phyloP scores from a whole-genome alignment of 2,797 vertebrate species.

The Eospalax fontanierii region DNA sequence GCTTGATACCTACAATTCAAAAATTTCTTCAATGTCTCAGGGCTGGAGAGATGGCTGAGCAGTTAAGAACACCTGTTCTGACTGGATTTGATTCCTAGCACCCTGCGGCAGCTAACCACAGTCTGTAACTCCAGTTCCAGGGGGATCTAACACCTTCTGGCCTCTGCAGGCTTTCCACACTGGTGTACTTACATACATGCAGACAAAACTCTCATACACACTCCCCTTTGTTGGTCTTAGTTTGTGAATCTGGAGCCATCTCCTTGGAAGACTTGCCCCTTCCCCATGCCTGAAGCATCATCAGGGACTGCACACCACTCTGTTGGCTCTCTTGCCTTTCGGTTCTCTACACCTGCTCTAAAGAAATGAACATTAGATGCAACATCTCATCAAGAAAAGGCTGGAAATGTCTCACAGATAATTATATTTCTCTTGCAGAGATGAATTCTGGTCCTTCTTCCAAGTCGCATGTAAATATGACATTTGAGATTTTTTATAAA shows the following conservation, averaged over 20 bases:
- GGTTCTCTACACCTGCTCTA: background rate
- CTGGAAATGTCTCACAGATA: constrained; percentile 43
- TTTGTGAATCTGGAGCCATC: background rate
- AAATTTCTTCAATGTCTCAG: background rate
- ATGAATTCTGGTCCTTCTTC: constrained; percentile 69
- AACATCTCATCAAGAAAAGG: constrained; percentile 31
- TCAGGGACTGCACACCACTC: background rate
- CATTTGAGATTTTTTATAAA: constrained; percentile 75
- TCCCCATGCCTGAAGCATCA: background rate
- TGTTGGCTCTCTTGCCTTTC: background rate
- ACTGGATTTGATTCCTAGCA: too few relatives aligned
- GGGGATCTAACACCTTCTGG: too few relatives aligned
- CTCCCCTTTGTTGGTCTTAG: background rate
- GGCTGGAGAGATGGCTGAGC: too few relatives aligned
- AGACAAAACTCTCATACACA: too few relatives aligned
- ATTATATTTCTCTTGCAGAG: constrained; percentile 70
- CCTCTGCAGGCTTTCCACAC: too few relatives aligned
- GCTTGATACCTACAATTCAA: background rate
- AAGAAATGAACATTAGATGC: constrained; percentile 9
- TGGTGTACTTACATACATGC: too few relatives aligned
- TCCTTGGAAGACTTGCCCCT: background rate
- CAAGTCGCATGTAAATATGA: constrained; percentile 77
- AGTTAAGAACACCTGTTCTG: too few relatives aligned
- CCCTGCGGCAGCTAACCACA: too few relatives aligned
- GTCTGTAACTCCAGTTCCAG: too few relatives aligned